Evolutionary conservation across 2,888 invertebrate species (phyloP).

Genomic region (Lamproptera curius): DNA sequence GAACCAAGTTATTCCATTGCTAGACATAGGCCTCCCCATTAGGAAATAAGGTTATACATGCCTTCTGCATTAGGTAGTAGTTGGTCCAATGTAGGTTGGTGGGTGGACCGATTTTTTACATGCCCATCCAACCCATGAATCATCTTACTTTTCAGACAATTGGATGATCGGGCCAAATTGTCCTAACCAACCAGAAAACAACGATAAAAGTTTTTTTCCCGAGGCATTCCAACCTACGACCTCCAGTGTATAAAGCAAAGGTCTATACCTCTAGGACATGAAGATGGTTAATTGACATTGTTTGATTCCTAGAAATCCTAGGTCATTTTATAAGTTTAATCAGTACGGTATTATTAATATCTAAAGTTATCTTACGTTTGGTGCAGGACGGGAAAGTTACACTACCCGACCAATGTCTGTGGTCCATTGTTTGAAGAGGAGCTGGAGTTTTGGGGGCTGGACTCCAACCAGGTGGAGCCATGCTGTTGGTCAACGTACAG

Average conservation of each 20-base stretch:
- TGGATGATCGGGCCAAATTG: no score
- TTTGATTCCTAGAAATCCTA: neutral
- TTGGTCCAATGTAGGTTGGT: neutral
- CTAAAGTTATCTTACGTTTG: slow-evolving; percentile 18
- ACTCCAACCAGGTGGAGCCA: slow-evolving; percentile 98
- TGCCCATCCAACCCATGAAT: no score
- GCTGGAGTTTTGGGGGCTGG: slow-evolving; percentile 97
- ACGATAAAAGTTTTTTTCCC: no score
- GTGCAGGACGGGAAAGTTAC: slow-evolving; percentile 92
- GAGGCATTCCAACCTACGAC: no score
- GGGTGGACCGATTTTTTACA: no score
- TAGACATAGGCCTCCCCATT: no score
- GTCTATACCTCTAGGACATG: no score
- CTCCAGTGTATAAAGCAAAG: no score
- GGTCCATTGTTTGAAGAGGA: slow-evolving; percentile 98
- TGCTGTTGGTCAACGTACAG: slow-evolving; percentile 99
- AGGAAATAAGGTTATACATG: neutral
- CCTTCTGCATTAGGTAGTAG: neutral
- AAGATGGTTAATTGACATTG: neutral
- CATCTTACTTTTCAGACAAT: no score
- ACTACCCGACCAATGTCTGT: slow-evolving; percentile 98
- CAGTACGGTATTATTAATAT: neutral
- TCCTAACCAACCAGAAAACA: no score
- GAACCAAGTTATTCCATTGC: no score
- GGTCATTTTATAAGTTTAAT: neutral